phyloP scores from a whole-genome alignment of 2,797 vertebrate genomes.

The Enoplosus armatus region DNA sequence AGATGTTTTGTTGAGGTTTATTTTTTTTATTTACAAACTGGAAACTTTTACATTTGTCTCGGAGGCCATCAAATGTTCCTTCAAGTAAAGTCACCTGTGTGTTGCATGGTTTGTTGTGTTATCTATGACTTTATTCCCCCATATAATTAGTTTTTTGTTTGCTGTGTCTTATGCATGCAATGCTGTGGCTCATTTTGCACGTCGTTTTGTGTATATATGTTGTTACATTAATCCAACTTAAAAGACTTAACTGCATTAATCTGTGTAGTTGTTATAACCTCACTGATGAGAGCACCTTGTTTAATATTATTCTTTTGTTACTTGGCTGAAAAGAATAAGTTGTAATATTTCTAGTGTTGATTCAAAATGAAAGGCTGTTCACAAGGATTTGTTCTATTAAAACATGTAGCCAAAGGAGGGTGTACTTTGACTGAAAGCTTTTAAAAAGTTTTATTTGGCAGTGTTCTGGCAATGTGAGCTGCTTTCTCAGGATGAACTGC shows the following conservation, averaged over 20 bases:
- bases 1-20: not conserved
- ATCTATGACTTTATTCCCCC: not conserved
- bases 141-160: slow-evolving; percentile 8
- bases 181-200: not conserved
- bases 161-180: slow-evolving; percentile 23
- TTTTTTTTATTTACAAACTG: not conserved
- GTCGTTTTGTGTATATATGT: not conserved
- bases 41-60: not conserved
- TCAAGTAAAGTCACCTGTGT: slow-evolving; percentile 15
- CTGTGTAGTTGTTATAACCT: not conserved
- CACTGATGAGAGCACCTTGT: not conserved
- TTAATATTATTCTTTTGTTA: not conserved
- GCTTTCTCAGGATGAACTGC: no score
- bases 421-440: not conserved
- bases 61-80: not conserved
- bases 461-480: not conserved
- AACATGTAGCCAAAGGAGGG: not conserved
- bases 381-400: slow-evolving; percentile 26
- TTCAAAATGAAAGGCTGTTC: slow-evolving; percentile 23
- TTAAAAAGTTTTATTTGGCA: not conserved
- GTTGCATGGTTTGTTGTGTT: slow-evolving; percentile 30
- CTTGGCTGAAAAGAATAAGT: not conserved
- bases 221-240: not conserved
- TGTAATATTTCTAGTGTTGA: slow-evolving; percentile 8
- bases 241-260: not conserved